phyloP scores from a whole-genome alignment of 1,140 invertebrate species.

The Drosophila biarmipes region DNA sequence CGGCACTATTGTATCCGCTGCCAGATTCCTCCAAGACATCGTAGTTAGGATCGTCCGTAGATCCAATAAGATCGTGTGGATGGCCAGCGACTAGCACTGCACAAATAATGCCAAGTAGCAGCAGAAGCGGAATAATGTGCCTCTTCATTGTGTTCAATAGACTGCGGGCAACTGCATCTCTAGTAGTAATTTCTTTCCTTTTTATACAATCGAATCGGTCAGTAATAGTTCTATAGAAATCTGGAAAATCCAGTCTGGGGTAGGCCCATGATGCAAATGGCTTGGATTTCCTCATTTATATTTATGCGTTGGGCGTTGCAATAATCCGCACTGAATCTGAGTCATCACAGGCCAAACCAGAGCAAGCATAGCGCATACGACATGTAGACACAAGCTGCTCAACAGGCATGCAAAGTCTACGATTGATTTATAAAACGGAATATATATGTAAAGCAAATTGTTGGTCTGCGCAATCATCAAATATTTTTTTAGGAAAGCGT shows the following conservation, averaged over 20 bases:
- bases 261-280: neutral
- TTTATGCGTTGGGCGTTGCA: neutral
- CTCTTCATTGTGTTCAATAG: constrained; percentile 26
- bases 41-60: neutral
- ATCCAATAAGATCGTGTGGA: constrained; percentile 10
- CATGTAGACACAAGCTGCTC: constrained; percentile 12
- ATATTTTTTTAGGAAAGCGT: neutral
- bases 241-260: constrained; percentile 31
- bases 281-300: constrained; percentile 30
- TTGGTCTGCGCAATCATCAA: neutral
- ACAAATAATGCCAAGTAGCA: constrained; percentile 10
- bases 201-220: constrained; percentile 19
- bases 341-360: constrained; percentile 12
- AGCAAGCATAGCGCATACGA: constrained; percentile 34
- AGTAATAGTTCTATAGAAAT: constrained; percentile 4
- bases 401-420: neutral
- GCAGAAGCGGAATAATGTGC: neutral
- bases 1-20: constrained; percentile 33
- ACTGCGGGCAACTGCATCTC: constrained; percentile 14
- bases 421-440: neutral
- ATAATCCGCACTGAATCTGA: constrained; percentile 13
- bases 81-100: constrained; percentile 9
- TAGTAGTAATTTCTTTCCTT: constrained; percentile 11
- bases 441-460: neutral
- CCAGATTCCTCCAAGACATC: neutral